Evolutionary conservation across 2,888 invertebrate species (phyloP).

Genomic region (Tortricodes alternella): DNA sequence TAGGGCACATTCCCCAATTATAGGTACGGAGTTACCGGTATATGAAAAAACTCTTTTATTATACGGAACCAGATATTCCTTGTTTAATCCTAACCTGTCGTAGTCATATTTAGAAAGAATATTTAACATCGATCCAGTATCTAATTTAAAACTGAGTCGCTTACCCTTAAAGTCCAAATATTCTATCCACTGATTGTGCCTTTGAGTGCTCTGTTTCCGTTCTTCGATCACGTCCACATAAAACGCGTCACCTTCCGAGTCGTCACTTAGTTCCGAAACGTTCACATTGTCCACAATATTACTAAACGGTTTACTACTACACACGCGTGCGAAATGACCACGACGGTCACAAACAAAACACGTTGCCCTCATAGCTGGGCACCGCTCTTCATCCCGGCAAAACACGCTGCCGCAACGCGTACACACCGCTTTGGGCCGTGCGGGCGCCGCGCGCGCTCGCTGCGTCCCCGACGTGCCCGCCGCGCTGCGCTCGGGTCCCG

Average conservation of each 20-base stretch:
- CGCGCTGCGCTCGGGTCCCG: neutral
- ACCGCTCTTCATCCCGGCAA: constrained; percentile 4
- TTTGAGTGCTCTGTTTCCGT: neutral
- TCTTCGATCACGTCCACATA: neutral
- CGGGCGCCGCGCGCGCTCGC: neutral
- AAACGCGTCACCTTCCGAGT: constrained; percentile 4
- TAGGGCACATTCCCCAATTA: constrained; percentile 5
- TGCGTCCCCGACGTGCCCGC: neutral
- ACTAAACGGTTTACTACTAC: neutral
- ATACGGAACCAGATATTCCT: neutral
- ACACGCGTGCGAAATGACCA: neutral
- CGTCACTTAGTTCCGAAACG: constrained; percentile 2
- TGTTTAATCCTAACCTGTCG: neutral
- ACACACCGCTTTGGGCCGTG: neutral
- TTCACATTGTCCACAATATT: neutral
- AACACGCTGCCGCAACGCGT: neutral
- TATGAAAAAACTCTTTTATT: constrained; percentile 17
- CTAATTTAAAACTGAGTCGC: constrained; percentile 14
- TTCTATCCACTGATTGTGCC: too few species aligned
- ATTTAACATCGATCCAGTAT: constrained; percentile 25
- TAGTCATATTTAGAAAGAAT: constrained; percentile 13
- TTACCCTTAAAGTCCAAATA: neutral
- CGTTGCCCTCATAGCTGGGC: constrained; percentile 9
- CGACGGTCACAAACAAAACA: neutral
- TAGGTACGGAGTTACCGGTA: constrained; percentile 20